phyloP scores from a whole-genome alignment of 2,113 vertebrate genomes.

The Muntiacus muntjak region DNA sequence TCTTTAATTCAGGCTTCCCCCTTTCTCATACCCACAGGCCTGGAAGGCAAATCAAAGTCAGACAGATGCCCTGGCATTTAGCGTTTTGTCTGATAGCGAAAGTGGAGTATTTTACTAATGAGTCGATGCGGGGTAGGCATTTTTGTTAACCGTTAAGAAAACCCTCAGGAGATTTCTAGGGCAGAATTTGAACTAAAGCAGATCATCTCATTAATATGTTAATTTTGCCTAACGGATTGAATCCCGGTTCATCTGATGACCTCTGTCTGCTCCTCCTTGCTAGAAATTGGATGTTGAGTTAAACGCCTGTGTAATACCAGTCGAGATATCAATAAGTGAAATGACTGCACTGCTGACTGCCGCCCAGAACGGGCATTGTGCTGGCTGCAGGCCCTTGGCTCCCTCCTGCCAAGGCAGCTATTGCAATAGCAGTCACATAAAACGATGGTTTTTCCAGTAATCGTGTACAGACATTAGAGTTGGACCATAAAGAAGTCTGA shows the following conservation, averaged over 20 bases:
- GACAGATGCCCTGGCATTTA: neutral
- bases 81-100: neutral
- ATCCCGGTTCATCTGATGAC: neutral
- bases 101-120: neutral
- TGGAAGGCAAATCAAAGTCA: neutral
- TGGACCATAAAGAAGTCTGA: neutral
- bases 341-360: neutral
- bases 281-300: neutral
- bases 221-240: neutral
- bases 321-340: neutral
- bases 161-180: neutral
- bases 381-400: neutral
- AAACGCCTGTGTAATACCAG: neutral
- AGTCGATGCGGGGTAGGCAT: neutral
- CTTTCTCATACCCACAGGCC: rapidly evolving
- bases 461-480: neutral
- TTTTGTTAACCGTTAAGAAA: neutral
- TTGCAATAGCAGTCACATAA: neutral
- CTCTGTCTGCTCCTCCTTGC: neutral
- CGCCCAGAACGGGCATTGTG: rapidly evolving
- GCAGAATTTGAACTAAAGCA: neutral
- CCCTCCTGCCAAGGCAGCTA: neutral
- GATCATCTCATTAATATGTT: neutral
- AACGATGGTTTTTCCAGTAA: neutral
- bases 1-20: neutral